These are phyloP conservation scores for Gopherus evgoodei DNA, from an alignment of 2,113 vertebrate genomes.

Conservation along the genomic window DNA sequence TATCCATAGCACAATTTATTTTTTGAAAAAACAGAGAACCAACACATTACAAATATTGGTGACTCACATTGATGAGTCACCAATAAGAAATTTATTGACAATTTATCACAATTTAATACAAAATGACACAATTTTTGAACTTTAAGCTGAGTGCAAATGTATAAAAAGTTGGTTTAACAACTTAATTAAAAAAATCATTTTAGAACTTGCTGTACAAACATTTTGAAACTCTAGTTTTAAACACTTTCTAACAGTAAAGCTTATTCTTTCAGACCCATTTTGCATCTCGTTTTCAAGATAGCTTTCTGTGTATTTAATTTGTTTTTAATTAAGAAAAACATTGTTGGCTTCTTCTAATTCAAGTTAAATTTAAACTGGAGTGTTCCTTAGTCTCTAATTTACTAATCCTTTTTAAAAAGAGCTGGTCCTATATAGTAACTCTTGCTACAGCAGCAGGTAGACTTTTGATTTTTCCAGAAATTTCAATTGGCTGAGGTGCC, in stretches of 20 bases:
- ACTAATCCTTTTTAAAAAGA: not conserved
- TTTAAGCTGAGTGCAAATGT: not conserved
- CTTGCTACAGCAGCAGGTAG: not conserved
- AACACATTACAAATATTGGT: not conserved
- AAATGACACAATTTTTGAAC: not conserved
- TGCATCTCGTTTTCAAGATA: not conserved
- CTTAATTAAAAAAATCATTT: not conserved
- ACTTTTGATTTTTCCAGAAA: constrained; percentile 4
- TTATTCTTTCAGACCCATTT: not conserved
- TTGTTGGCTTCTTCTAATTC: not conserved
- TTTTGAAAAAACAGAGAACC: too few relatives aligned
- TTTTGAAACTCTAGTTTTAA: not conserved
- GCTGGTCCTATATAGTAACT: not conserved
- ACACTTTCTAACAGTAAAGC: not conserved
- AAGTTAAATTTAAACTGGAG: not conserved
- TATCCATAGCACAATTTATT: not conserved
- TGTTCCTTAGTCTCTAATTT: not conserved
- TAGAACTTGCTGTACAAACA: not conserved
- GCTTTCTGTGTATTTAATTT: not conserved
- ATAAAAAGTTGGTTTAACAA: not conserved
- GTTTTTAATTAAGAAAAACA: not conserved
- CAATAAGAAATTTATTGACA: not conserved
- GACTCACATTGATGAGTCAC: not conserved
- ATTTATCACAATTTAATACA: not conserved
- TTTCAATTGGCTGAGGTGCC: constrained; percentile 36